phyloP scores from a whole-genome alignment of 2,888 invertebrate genomes.

The Portevinia maculata region DNA sequence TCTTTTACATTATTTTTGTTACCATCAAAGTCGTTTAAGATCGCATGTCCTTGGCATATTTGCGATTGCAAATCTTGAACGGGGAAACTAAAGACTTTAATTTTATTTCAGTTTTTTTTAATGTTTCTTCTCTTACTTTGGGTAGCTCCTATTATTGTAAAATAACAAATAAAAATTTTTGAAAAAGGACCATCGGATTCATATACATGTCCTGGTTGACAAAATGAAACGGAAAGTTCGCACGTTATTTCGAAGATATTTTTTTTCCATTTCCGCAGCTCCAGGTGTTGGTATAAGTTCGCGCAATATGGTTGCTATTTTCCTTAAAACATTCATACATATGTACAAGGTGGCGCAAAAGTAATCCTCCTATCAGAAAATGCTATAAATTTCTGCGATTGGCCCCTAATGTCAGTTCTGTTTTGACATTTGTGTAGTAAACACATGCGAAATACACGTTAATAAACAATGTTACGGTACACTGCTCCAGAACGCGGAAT shows the following conservation, averaged over 20 bases:
- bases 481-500: too few relatives aligned
- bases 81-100: constrained; percentile 41
- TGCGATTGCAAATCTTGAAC: constrained; percentile 52
- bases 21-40: constrained; percentile 7
- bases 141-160: neutral
- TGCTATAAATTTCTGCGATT: too few relatives aligned
- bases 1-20: constrained; percentile 13
- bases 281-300: constrained; percentile 11
- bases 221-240: constrained; percentile 59
- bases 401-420: too few relatives aligned
- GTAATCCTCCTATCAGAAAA: too few relatives aligned
- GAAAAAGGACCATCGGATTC: constrained; percentile 3
- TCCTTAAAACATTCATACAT: constrained; percentile 39
- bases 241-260: constrained; percentile 43
- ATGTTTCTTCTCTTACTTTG: constrained; percentile 13
- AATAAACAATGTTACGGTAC: too few relatives aligned
- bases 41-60: constrained; percentile 62
- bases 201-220: constrained; percentile 39
- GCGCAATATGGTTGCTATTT: constrained; percentile 46
- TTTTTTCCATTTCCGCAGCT: constrained; percentile 30
- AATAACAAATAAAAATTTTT: constrained; percentile 3
- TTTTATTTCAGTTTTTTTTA: constrained; percentile 31
- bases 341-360: too few relatives aligned
- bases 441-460: too few relatives aligned
- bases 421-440: too few relatives aligned